phyloP scores from a whole-genome alignment of 2,797 vertebrate genomes.

The Syngnathus acus region DNA sequence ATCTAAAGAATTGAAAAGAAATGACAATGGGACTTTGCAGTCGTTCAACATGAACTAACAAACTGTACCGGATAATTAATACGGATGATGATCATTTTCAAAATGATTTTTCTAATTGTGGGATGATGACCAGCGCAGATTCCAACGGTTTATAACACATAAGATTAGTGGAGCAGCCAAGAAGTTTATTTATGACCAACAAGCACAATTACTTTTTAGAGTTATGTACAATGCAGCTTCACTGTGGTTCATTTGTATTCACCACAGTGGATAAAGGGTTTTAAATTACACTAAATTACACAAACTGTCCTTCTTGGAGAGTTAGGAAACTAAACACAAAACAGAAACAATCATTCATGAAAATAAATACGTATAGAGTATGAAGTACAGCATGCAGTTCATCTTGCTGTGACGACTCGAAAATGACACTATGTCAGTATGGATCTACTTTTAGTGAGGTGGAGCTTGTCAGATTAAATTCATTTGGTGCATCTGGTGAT shows the following conservation, averaged over 20 bases:
- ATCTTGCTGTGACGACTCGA: not conserved
- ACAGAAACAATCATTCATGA: not conserved
- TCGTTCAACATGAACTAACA: not conserved
- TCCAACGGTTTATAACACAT: not conserved
- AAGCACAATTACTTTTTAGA: not conserved
- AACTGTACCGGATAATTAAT: not conserved
- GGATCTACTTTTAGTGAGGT: not conserved
- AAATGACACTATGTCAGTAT: not conserved
- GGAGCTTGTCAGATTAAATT: not conserved
- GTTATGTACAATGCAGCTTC: not conserved
- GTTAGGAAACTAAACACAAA: not conserved
- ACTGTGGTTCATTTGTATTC: not conserved
- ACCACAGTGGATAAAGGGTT: not conserved
- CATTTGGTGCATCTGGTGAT: not conserved
- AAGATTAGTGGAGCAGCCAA: not conserved
- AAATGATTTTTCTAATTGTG: too few species aligned
- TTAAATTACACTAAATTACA: not conserved
- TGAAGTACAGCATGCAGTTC: not conserved
- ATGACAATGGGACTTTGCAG: slow-evolving; percentile 31
- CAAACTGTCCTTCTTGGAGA: not conserved
- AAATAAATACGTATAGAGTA: too few species aligned
- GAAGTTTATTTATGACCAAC: not conserved
- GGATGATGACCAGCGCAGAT: too few species aligned
- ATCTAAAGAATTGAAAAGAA: slow-evolving; percentile 34
- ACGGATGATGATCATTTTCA: not conserved